Percentiles rank a stretch among this genome's conserved stretches.
Evolutionary conservation across 2,113 vertebrate species (phyloP).

Genomic region (Eudyptes chrysolophus): DNA sequence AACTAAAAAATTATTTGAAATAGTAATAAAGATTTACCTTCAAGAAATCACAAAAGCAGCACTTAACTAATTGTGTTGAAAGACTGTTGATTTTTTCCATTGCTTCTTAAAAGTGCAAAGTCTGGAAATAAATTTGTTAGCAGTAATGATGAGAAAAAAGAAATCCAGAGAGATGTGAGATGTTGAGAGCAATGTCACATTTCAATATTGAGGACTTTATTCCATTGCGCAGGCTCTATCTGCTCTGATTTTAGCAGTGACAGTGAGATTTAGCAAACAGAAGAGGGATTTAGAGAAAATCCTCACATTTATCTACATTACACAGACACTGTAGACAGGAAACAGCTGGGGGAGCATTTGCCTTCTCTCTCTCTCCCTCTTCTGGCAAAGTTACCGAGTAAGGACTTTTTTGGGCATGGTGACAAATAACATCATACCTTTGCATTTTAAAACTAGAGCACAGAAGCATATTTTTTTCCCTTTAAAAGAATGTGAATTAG

Average conservation of each 20-base stretch:
- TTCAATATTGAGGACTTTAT: constrained; percentile 99
- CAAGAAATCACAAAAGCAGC: constrained; percentile 98
- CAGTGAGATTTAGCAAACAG: constrained; percentile 99
- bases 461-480: constrained; percentile 77
- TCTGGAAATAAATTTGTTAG: constrained; percentile 97
- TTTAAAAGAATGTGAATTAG: constrained; percentile 79
- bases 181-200: constrained; percentile 98
- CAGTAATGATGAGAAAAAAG: constrained; percentile 96
- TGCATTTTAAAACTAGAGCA: constrained; percentile 85
- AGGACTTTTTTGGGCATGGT: constrained; percentile 96
- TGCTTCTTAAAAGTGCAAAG: constrained; percentile 92
- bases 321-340: constrained; percentile 99
- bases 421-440: constrained; percentile 99
- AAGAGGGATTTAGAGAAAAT: constrained; percentile 99
- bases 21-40: constrained; percentile 93
- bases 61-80: constrained; percentile 90
- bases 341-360: constrained; percentile 99
- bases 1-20: constrained; percentile 77
- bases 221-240: constrained; percentile 99
- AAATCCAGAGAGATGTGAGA: constrained; percentile 94
- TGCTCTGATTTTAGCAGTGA: constrained; percentile 93
- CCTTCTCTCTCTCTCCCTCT: constrained; percentile 92
- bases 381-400: constrained; percentile 99
- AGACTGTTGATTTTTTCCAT: constrained; percentile 94
- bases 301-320: constrained; percentile 99